These are phyloP conservation scores for Sturnira hondurensis DNA, from an alignment of 2,113 vertebrate genomes.

Conservation along the genomic window DNA sequence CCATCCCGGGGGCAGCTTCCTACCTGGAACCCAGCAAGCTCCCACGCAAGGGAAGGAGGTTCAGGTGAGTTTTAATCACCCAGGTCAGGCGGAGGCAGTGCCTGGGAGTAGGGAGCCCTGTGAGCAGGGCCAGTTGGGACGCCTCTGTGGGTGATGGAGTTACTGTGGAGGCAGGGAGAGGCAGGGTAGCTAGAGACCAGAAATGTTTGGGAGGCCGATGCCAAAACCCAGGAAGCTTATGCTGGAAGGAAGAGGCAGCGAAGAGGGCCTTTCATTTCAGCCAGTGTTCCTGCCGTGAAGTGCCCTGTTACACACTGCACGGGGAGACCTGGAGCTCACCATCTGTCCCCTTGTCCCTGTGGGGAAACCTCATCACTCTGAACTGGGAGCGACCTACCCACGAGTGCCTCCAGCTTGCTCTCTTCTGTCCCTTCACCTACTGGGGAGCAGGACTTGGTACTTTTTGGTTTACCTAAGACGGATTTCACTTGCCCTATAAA, in stretches of 20 bases:
- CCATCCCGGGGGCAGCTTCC: neutral
- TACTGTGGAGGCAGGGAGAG: neutral
- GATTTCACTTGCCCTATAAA: neutral
- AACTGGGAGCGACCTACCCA: neutral
- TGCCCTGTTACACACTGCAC: neutral
- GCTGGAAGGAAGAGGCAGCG: neutral
- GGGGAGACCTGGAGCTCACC: neutral
- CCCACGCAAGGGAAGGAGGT: neutral
- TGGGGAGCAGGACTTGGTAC: neutral
- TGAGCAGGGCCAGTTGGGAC: neutral
- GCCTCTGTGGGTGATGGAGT: neutral
- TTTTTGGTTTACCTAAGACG: neutral
- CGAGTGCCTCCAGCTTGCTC: neutral
- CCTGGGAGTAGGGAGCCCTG: neutral
- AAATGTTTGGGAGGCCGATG: neutral
- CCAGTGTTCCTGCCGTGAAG: neutral
- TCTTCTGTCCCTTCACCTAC: neutral
- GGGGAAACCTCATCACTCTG: neutral
- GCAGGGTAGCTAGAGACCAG: neutral
- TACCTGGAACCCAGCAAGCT: neutral
- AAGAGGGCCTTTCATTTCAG: neutral
- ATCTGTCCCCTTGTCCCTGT: neutral
- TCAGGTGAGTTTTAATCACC: neutral
- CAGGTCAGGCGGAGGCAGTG: neutral
- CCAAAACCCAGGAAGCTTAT: neutral